Evolutionary conservation across 2,888 invertebrate genomes (phyloP).

Genomic region (Leucoma salicis): DNA sequence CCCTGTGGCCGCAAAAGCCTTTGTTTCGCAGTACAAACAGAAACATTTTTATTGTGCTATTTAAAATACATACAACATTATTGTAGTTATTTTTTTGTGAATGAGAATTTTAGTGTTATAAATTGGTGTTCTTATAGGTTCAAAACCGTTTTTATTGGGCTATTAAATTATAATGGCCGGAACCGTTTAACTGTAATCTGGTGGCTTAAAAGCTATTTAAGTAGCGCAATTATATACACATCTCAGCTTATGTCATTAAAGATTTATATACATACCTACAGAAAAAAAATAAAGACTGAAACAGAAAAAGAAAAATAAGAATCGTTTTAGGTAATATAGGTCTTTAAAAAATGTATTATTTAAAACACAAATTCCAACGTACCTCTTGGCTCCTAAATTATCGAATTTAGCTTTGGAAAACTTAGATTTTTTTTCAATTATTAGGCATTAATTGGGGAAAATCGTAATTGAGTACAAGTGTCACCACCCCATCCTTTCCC

Average conservation of each 20-base stretch:
- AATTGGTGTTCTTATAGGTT: conserved; percentile 1
- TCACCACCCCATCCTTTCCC: too few species aligned
- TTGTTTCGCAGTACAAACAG: conserved; percentile 19
- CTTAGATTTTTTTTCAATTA: too few species aligned
- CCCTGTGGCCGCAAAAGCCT: conserved; percentile 25
- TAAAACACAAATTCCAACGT: too few species aligned
- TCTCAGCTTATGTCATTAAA: neutral
- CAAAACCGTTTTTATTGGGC: neutral
- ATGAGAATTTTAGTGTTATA: neutral
- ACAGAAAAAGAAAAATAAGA: neutral
- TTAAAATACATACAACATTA: conserved; percentile 14
- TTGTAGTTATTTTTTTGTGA: conserved; percentile 8
- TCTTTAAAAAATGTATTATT: too few species aligned
- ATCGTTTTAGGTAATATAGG: too few species aligned
- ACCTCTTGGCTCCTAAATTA: too few species aligned
- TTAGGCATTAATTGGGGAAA: too few species aligned
- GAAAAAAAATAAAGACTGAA: neutral
- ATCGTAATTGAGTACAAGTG: too few species aligned
- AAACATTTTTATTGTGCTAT: conserved; percentile 17
- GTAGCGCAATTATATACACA: neutral
- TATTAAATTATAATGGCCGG: neutral
- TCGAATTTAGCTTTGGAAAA: too few species aligned
- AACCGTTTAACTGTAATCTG: neutral
- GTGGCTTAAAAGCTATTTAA: neutral
- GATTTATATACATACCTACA: conserved; percentile 1